These are phyloP conservation scores for Ctenochaetus hawaiiensis DNA, from an alignment of 2,797 vertebrate genomes.

Conservation along the genomic window DNA sequence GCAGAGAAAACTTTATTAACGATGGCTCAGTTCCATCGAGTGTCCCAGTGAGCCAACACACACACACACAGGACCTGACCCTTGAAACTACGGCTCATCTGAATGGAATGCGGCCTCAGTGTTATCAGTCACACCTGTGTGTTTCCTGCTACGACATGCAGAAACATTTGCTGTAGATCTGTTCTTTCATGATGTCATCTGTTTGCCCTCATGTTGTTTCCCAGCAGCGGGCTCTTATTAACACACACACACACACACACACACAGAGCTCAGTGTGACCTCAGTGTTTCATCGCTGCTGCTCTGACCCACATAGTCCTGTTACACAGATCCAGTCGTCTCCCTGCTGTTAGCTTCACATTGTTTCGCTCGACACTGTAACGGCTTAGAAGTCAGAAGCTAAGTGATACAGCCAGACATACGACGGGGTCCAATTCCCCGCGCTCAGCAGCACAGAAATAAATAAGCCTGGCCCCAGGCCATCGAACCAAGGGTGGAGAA, in stretches of 20 bases:
- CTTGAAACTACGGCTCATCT: background rate
- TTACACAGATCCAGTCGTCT: constrained; percentile 36
- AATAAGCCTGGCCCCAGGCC: constrained; percentile 69
- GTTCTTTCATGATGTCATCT: constrained; percentile 2
- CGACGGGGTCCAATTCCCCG: constrained; percentile 75
- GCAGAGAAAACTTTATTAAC: background rate
- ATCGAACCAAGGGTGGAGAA: constrained; percentile 56
- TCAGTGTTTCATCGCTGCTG: constrained; percentile 36
- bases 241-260: too few relatives aligned
- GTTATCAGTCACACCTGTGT: background rate
- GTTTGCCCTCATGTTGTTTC: constrained; percentile 33
- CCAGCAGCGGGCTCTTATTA: constrained; percentile 43
- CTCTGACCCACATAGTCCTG: constrained; percentile 64
- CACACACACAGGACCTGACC: background rate
- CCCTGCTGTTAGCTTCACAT: constrained; percentile 15
- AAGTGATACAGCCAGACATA: constrained; percentile 52
- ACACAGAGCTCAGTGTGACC: constrained; percentile 23
- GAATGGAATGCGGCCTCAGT: background rate
- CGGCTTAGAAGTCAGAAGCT: background rate
- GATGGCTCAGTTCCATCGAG: background rate
- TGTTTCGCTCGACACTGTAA: constrained; percentile 34
- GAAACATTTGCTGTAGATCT: background rate
- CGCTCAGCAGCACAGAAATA: constrained; percentile 85
- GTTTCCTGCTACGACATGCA: background rate
- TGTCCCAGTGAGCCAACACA: background rate